Conservation (phyloP, 2,888 invertebrate species). For the Penaeus monodon region DNA sequence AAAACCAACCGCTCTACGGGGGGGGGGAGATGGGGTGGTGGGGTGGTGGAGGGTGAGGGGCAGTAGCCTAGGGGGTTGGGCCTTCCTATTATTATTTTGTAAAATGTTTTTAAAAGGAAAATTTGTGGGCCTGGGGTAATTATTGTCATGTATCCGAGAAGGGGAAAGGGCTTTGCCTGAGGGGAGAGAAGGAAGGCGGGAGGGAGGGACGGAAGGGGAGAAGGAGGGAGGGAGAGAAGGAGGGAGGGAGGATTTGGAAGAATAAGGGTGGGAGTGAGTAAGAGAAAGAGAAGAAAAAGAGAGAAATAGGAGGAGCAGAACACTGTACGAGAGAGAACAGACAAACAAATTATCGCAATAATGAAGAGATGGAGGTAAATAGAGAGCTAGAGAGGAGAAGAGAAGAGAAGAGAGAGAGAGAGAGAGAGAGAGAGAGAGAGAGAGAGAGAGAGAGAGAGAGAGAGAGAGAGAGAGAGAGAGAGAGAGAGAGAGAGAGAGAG, state of each 20-base stretch:
- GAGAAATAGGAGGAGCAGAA: not conserved
- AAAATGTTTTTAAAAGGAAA: conserved; percentile 53
- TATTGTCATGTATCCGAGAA: conserved; percentile 49
- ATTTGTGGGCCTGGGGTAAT: conserved; percentile 48
- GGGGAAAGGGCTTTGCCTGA: not conserved
- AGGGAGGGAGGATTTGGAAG: not conserved
- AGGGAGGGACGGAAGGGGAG: conserved; percentile 20
- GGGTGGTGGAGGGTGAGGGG: not conserved
- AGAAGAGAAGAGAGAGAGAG: not conserved
- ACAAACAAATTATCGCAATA: not conserved
- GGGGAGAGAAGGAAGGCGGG: conserved; percentile 11
- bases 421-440: not conserved
- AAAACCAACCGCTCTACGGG: conserved; percentile 13
- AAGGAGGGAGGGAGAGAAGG: not conserved
- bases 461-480: conserved; percentile 2
- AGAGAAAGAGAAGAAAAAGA: not conserved
- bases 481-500: not conserved
- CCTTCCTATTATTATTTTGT: conserved; percentile 46
- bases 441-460: not conserved
- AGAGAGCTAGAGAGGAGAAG: not conserved
- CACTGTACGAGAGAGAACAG: not conserved
- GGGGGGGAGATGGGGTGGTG: not conserved
- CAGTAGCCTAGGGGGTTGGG: not conserved
- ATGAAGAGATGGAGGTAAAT: not conserved
- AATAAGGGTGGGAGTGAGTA: conserved; percentile 6